Evolutionary conservation across 2,888 invertebrate species (phyloP).

Genomic region (Ennomos erosarius): DNA sequence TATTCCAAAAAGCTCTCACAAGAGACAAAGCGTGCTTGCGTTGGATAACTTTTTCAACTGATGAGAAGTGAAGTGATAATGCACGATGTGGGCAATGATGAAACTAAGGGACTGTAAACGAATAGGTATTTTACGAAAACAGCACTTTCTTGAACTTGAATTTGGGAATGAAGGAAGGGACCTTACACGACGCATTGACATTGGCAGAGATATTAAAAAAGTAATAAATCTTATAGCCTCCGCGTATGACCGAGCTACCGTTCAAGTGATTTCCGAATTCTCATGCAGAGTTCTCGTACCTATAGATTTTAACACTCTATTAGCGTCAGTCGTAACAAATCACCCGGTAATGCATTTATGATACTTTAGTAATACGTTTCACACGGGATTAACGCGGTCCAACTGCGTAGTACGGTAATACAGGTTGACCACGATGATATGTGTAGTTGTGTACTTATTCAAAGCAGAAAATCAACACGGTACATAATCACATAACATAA

Average conservation of each 20-base stretch:
- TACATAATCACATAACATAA: background rate
- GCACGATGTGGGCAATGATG: no score
- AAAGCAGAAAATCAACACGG: background rate
- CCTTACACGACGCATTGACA: no score
- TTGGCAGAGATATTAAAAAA: no score
- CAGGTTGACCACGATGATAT: constrained; percentile 15
- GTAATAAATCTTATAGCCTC: no score
- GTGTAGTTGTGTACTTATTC: background rate
- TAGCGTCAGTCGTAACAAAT: constrained; percentile 41
- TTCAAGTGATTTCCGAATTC: constrained; percentile 30
- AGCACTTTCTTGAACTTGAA: no score
- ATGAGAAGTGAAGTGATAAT: no score
- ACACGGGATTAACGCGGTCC: constrained; percentile 39
- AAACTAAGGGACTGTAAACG: no score
- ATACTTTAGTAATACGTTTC: constrained; percentile 38
- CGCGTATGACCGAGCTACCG: constrained; percentile 19
- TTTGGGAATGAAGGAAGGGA: no score
- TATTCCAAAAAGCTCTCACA: no score
- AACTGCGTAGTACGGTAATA: constrained; percentile 17
- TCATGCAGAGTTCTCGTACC: constrained; percentile 24
- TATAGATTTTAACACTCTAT: constrained; percentile 36
- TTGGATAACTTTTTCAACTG: no score
- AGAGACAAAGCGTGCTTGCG: no score
- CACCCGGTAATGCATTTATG: constrained; percentile 35
- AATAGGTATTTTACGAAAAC: no score